Percentiles rank a stretch among this genome's conserved stretches.
Conservation (phyloP, 2,113 vertebrate species). For the Diphyllodes magnificus region DNA sequence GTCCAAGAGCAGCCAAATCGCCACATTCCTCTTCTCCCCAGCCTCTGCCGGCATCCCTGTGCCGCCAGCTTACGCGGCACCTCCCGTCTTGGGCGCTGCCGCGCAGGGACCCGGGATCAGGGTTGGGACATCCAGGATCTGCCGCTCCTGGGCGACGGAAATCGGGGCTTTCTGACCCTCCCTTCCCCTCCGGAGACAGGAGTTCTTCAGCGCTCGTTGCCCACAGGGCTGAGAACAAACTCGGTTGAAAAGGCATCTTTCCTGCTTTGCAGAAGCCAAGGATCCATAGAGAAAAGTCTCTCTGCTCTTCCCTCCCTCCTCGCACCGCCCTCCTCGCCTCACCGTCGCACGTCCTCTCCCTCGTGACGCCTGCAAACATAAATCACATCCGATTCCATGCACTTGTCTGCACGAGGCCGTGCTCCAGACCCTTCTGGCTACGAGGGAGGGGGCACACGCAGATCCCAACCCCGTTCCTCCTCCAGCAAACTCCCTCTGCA, state of each 20-base stretch:
- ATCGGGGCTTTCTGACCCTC: conserved; percentile 85
- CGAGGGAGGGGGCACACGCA: neutral
- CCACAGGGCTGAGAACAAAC: neutral
- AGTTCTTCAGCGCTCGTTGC: neutral
- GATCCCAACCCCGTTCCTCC: neutral
- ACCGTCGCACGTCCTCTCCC: neutral
- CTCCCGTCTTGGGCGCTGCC: conserved; percentile 49
- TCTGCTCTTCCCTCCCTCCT: neutral
- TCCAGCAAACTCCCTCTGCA: neutral
- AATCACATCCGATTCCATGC: neutral
- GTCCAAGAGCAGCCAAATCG: conserved; percentile 68
- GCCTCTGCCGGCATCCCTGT: conserved; percentile 6
- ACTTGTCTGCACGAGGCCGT: neutral
- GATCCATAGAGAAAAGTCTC: neutral
- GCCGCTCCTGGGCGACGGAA: conserved; percentile 84
- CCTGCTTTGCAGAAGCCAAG: conserved; percentile 34
- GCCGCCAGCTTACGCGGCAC: neutral
- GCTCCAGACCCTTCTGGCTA: neutral
- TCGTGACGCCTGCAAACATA: neutral
- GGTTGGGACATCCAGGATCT: conserved; percentile 65
- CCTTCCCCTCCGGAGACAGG: neutral
- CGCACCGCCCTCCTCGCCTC: neutral
- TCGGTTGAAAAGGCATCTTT: neutral
- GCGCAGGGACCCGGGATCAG: conserved; percentile 63
- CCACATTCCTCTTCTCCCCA: conserved; percentile 62